Evolutionary conservation across 64 coral and sea anemone species (phyloP), one percentile per base, ranked within the genome.

Genomic region (Hydrozoanthus tunicans): DNA sequence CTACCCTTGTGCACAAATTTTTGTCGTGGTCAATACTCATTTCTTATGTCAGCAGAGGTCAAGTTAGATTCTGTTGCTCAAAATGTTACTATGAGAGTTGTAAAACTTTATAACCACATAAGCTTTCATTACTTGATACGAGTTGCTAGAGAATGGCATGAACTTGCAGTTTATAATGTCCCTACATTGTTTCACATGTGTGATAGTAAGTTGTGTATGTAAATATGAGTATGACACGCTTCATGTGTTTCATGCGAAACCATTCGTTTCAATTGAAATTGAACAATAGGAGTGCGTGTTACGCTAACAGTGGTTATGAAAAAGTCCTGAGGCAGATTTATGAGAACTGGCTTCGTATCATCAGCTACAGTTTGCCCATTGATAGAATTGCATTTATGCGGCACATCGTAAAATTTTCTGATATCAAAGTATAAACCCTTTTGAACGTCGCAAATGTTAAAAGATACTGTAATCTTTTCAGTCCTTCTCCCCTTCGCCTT

Each of bases 11-110:
- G 15, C 14, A 6, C 20, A 54, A 3, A 57, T 51, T 57, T 58
- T 52, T 7, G 6, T 79, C 5, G 6, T 32, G 20, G 9, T 20
- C 3, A 79, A 54, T 79, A 3, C 12, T 57, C 54, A 17, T n/a
- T 79, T 14, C 77, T 54, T n/a, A 11, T 58, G 77, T 79, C 77
- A 58, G n/a, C 53, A 58, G 14, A 58, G 77, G 77, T 79, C 77
- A 79, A 79, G 55, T 57, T 79, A 53, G 32, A 17, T 83, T 83
- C 81, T 67, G 62, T 83, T 83, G 11, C 11, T 13, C 17, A 83
- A 54, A 66, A 83, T 66, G 51, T 53, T 68, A 53, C 17, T 20
- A 54, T 53, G 7, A 6, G 67, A 66, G 51, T 83, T 65, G 32
- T 83, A 52, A 66, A 83, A 20, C 6, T 14, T 7, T 67, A 3